phyloP scores from a whole-genome alignment of 2,888 invertebrate species.

The Galerucella calmariensis region DNA sequence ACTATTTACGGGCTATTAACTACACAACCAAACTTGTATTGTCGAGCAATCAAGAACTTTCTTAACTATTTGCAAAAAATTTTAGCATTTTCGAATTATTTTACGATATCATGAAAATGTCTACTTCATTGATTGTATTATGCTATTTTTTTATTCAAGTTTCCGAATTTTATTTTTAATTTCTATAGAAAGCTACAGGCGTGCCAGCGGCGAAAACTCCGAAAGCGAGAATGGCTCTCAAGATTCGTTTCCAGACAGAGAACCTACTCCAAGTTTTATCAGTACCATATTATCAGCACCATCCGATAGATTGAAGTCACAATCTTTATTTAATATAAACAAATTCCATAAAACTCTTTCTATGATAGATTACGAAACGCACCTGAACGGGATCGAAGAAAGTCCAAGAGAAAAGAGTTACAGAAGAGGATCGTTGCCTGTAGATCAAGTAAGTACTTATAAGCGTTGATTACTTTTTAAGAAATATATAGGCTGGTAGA shows the following conservation, averaged over 20 bases:
- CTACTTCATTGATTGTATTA: no score
- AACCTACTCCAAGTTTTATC: constrained; percentile 51
- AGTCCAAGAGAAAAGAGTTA: constrained; percentile 52
- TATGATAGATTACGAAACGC: constrained; percentile 47
- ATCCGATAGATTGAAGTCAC: constrained; percentile 52
- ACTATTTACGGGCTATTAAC: no score
- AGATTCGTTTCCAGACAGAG: constrained; percentile 45
- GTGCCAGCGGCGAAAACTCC: constrained; percentile 60
- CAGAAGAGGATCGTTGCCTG: constrained; percentile 58
- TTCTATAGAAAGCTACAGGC: constrained; percentile 56
- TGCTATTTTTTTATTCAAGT: no score
- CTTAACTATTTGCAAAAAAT: no score
- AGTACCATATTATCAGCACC: constrained; percentile 34
- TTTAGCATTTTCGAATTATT: no score
- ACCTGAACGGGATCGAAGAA: constrained; percentile 60
- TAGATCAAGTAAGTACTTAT: constrained; percentile 56
- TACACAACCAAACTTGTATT: no score
- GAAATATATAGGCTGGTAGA: background rate
- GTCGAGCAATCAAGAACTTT: no score
- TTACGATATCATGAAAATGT: no score
- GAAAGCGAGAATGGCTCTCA: constrained; percentile 57
- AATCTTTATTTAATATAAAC: constrained; percentile 57
- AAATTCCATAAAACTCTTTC: constrained; percentile 46
- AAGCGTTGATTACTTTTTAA: no score
- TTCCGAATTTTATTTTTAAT: no score